Evolutionary conservation across 2,888 invertebrate genomes (phyloP), one percentile per base, ranked within the genome.

Genomic region (Tachina grossa): DNA sequence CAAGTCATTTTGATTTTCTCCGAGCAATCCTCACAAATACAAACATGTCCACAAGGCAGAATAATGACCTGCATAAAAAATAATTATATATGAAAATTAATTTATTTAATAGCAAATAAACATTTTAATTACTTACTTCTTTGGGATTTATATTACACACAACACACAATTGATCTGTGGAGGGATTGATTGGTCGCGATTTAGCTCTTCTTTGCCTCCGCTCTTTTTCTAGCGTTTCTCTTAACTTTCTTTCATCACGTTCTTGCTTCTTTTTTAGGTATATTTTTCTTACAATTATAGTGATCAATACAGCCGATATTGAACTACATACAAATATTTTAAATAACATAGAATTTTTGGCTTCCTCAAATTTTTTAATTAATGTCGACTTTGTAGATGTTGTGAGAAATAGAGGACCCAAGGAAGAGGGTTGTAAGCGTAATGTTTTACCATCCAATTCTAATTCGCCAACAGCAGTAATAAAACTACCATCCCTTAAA

Each of bases 31-130:
- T 96, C 96, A 91, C 98, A 98, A 43, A 98, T 93, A 89, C 97
- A 97, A 9, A 98, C 96, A 91, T 98, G 98, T 0, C 98, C 98
- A 92, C 98, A 98, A 0, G 97, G 97, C 85, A 98, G 92, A 75
- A 98, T 92, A 88, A 98, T 96, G 55, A 97, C 95, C 95, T 96
- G 16, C 43, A 39, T 59, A 9, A 13, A 66, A 97, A 98, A 22
- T 2, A 13, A 45, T 41, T 11, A 61, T 16, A 41, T 41, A 61
- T 5, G 4, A 11, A 9, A 16, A 19, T 10, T 22, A 6, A 31
- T 10, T 22, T 2, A 2, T 47, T 47, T 47, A 31, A 45, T 43
- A 16, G 43, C 11, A 10, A 10, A 45, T 1, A 16, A 16, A 16
- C 6, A 16, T 95, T 95, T 95, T 92, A 47, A 51, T 41, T 49